Evolutionary conservation across 2,797 vertebrate genomes (phyloP).

Genomic region (Tolypeutes matacus): DNA sequence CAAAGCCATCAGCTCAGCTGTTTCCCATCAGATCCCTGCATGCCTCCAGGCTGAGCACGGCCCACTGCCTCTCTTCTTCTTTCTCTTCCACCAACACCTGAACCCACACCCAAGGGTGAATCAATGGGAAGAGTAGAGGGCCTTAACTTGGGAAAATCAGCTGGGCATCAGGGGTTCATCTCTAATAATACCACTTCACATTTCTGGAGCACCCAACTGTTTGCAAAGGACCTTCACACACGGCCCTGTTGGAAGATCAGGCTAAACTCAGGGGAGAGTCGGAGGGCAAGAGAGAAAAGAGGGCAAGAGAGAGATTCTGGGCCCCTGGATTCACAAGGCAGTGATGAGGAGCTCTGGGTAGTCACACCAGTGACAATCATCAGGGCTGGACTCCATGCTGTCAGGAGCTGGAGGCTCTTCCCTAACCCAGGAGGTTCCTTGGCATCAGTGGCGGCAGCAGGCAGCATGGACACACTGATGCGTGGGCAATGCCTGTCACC

Average conservation of each 20-base stretch:
- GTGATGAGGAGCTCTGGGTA: not conserved
- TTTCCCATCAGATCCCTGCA: slow-evolving; percentile 75
- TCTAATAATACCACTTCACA: not conserved
- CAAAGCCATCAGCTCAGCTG: slow-evolving; percentile 78
- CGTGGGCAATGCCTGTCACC: not conserved
- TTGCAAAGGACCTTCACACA: not conserved
- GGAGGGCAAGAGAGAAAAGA: not conserved
- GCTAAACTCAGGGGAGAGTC: not conserved
- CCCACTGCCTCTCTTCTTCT: not conserved
- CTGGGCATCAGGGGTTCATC: not conserved
- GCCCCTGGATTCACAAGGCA: not conserved
- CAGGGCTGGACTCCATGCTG: no score
- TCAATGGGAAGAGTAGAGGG: not conserved
- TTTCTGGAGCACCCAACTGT: not conserved
- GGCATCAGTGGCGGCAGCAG: not conserved
- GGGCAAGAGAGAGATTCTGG: not conserved
- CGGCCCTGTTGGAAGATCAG: rapidly evolving
- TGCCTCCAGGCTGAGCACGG: not conserved
- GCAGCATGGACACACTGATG: rapidly evolving
- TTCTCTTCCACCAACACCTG: not conserved
- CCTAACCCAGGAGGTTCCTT: not conserved
- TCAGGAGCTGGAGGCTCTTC: not conserved
- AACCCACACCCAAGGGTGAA: not conserved
- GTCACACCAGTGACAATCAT: not conserved
- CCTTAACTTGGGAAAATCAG: not conserved